Percentiles rank a stretch among this genome's conserved stretches.
These are phyloP conservation scores for Xylophagus ater DNA, from an alignment of 2,888 invertebrate genomes.

Conservation along the genomic window DNA sequence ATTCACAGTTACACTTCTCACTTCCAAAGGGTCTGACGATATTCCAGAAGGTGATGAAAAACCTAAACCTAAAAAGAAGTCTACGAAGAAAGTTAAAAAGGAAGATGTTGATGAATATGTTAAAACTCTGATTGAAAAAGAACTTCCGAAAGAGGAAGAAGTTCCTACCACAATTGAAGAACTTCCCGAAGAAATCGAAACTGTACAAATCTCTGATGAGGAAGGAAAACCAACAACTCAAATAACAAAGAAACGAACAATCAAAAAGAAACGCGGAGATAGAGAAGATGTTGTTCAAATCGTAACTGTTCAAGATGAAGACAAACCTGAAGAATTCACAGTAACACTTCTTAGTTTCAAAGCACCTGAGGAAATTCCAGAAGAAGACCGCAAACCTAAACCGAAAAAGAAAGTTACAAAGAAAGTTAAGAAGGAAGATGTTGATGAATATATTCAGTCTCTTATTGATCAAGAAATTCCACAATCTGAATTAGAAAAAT, in stretches of 20 bases:
- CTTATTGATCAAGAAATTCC: constrained; percentile 12
- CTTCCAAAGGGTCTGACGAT: constrained; percentile 22
- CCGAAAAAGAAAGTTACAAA: too few species aligned
- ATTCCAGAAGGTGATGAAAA: constrained; percentile 11
- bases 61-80: constrained; percentile 24
- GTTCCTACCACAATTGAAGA: too few species aligned
- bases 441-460: constrained; percentile 12
- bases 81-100: constrained; percentile 27
- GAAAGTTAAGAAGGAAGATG: constrained; percentile 9
- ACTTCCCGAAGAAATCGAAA: too few species aligned
- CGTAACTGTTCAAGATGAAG: constrained; percentile 36
- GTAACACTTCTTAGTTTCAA: too few species aligned
- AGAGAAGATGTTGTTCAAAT: constrained; percentile 41
- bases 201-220: too few species aligned
- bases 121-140: constrained; percentile 31
- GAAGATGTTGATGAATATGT: constrained; percentile 34
- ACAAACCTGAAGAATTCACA: constrained; percentile 33
- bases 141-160: constrained; percentile 37
- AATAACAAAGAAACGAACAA: constrained; percentile 38
- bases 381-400: too few species aligned
- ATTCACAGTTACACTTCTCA: constrained; percentile 36
- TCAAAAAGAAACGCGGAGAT: constrained; percentile 39
- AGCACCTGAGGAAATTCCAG: too few species aligned
- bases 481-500: constrained; percentile 26
- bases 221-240: too few species aligned